Evolutionary conservation across 2,888 invertebrate genomes (phyloP).

Genomic region (Dusona sp.): DNA sequence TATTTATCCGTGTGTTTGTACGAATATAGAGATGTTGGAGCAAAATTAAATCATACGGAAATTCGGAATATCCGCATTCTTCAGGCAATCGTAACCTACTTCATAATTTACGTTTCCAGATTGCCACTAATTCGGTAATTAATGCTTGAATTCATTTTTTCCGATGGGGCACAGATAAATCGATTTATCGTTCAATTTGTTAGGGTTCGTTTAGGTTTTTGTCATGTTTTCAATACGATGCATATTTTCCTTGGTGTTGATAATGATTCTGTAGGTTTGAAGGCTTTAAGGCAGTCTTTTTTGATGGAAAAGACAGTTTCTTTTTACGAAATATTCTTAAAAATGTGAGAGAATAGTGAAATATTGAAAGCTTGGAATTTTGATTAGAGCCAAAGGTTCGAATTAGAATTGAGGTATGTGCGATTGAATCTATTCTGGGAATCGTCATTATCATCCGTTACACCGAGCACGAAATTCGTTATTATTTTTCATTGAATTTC

Average conservation of each 20-base stretch:
- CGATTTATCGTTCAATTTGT: background rate
- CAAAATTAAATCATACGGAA: constrained; percentile 6
- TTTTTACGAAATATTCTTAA: background rate
- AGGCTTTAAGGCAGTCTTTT: background rate
- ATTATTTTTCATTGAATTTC: background rate
- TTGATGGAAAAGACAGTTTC: background rate
- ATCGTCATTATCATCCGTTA: background rate
- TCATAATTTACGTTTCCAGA: background rate
- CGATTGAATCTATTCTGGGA: background rate
- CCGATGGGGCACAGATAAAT: no score
- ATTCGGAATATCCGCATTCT: background rate
- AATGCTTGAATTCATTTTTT: background rate
- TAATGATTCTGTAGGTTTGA: background rate
- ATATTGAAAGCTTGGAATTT: background rate
- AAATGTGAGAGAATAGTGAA: background rate
- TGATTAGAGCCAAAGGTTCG: background rate
- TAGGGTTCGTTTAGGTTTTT: background rate
- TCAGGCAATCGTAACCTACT: background rate
- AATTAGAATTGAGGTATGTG: background rate
- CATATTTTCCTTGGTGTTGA: no score
- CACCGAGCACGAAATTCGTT: background rate
- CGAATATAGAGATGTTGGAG: background rate
- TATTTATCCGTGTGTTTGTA: background rate
- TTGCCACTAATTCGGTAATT: background rate
- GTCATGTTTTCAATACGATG: no score